Evolutionary conservation across 1,140 invertebrate genomes (phyloP).

Genomic region (Hirudo medicinalis): DNA sequence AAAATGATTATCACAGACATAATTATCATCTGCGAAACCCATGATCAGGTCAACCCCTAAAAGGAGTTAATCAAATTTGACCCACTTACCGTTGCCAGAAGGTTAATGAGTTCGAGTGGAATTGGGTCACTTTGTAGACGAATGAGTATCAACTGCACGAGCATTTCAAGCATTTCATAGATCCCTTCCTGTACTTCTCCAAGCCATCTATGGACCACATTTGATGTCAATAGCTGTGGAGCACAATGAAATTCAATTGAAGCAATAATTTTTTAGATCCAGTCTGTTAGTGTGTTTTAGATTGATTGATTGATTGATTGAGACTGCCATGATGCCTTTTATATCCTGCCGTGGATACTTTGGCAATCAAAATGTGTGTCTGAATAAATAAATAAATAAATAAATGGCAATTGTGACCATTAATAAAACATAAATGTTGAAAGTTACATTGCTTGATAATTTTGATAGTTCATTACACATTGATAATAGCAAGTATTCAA

Average conservation of each 20-base stretch:
- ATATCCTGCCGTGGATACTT: too few relatives aligned
- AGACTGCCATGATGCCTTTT: too few relatives aligned
- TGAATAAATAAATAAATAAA: too few relatives aligned
- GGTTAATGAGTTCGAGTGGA: conserved; percentile 35
- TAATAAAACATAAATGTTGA: neutral
- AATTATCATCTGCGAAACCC: too few relatives aligned
- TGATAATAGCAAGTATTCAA: neutral
- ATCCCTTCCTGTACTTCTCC: conserved; percentile 47
- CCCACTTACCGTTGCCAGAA: conserved; percentile 36
- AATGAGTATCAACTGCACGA: conserved; percentile 43
- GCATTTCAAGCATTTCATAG: conserved; percentile 43
- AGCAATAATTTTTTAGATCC: conserved; percentile 1
- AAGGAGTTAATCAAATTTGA: conserved; percentile 9
- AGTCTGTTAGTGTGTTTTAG: too few relatives aligned
- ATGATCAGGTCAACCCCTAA: neutral
- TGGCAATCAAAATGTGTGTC: too few relatives aligned
- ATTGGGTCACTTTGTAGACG: conserved; percentile 39
- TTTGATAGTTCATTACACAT: neutral
- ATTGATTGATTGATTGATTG: too few relatives aligned
- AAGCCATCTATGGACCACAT: conserved; percentile 44
- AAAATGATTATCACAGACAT: too few relatives aligned
- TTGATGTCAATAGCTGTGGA: conserved; percentile 40
- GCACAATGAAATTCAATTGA: neutral
- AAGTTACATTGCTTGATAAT: neutral
- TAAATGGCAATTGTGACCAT: neutral